phyloP scores from a whole-genome alignment of 2,113 vertebrate species.

The Ramphastos sulfuratus region DNA sequence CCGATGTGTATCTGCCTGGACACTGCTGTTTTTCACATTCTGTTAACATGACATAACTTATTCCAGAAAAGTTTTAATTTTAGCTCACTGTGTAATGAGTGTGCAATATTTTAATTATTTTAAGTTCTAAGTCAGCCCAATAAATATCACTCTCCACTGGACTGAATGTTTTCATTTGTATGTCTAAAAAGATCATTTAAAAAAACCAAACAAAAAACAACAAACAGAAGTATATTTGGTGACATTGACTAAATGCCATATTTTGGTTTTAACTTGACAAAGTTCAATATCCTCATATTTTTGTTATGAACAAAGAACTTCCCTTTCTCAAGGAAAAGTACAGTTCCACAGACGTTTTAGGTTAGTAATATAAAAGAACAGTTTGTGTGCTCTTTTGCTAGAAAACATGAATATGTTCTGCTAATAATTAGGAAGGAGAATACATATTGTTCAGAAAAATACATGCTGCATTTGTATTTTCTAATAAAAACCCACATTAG shows the following conservation, averaged over 20 bases:
- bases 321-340: not conserved
- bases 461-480: not conserved
- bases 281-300: not conserved
- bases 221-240: not conserved
- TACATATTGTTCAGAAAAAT: constrained; percentile 16
- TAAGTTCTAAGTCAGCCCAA: not conserved
- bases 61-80: constrained; percentile 57
- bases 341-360: not conserved
- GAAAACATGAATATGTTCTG: not conserved
- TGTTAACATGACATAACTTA: constrained; percentile 24
- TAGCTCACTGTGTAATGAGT: constrained; percentile 18
- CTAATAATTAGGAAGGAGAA: constrained; percentile 38
- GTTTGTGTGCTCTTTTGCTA: not conserved
- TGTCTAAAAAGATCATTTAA: not conserved
- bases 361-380: constrained; percentile 6
- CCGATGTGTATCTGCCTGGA: not conserved
- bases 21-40: constrained; percentile 40
- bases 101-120: constrained; percentile 24
- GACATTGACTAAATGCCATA: not conserved
- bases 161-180: not conserved
- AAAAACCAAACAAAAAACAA: not conserved
- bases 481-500: not conserved
- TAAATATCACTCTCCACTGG: not conserved
- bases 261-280: constrained; percentile 9
- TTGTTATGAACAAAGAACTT: not conserved